Percentiles rank a stretch among this genome's conserved stretches.
These are phyloP conservation scores for Euphonia xanthogaster DNA, from an alignment of 2,797 vertebrate species.

Conservation along the genomic window DNA sequence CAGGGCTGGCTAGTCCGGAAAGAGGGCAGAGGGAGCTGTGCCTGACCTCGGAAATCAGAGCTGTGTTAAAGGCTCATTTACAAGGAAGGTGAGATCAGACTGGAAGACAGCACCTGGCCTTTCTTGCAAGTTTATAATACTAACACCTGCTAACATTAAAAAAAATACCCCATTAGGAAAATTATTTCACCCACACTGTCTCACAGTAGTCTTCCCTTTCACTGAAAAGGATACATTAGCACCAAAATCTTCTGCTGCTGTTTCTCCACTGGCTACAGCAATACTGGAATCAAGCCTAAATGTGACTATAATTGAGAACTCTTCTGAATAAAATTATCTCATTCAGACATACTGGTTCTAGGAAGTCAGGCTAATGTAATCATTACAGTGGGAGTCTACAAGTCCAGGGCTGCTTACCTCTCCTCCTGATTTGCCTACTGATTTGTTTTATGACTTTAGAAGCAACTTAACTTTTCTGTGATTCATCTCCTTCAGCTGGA, in stretches of 20 bases:
- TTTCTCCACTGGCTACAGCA: constrained; percentile 1
- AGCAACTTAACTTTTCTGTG: constrained; percentile 32
- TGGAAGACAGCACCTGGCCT: background rate
- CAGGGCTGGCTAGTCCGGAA: background rate
- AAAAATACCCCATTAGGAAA: background rate
- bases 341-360: constrained; percentile 25
- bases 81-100: background rate
- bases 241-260: background rate
- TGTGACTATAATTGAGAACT: constrained; percentile 31
- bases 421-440: constrained; percentile 31
- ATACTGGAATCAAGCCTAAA: constrained; percentile 20
- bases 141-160: background rate
- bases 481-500: constrained; percentile 13
- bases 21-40: background rate
- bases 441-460: constrained; percentile 27
- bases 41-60: background rate
- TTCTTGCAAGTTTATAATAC: background rate
- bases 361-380: constrained; percentile 14
- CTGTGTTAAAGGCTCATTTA: background rate
- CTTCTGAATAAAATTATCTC: constrained; percentile 46
- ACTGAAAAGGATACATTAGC: background rate
- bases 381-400: constrained; percentile 3
- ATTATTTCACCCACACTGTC: background rate
- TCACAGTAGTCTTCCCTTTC: background rate
- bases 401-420: constrained; percentile 3